Conservation (phyloP, 2,113 vertebrate species). For the Apodemus speciosus region DNA sequence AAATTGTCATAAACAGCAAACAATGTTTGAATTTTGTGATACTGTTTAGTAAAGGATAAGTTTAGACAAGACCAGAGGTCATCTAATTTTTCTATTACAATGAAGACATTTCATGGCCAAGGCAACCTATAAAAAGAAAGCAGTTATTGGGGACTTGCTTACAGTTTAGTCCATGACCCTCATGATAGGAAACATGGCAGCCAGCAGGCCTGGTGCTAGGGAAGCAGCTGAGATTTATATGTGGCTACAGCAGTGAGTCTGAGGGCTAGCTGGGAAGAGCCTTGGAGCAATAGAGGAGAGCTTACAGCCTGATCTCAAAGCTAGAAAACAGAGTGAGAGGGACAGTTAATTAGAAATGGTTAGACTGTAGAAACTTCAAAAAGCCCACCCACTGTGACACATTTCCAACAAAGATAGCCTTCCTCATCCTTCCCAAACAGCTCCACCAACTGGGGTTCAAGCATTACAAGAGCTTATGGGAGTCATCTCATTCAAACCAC, state of each 20-base stretch:
- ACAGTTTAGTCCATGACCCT: background rate
- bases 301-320: background rate
- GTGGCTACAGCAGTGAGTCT: background rate
- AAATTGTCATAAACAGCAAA: background rate
- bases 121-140: background rate
- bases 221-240: background rate
- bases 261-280: background rate
- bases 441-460: background rate
- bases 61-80: background rate
- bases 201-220: background rate
- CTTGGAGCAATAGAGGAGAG: too few species aligned
- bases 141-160: background rate
- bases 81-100: background rate
- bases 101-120: background rate
- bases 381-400: too few species aligned
- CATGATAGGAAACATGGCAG: background rate
- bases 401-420: background rate
- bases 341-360: background rate
- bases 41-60: background rate
- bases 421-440: background rate
- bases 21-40: background rate
- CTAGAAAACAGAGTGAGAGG: background rate
- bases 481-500: background rate
- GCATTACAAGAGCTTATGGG: too few species aligned
- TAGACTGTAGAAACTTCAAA: too few species aligned